These are phyloP conservation scores for Synanthedon tipuliformis DNA, from an alignment of 2,888 invertebrate species.

Conservation along the genomic window DNA sequence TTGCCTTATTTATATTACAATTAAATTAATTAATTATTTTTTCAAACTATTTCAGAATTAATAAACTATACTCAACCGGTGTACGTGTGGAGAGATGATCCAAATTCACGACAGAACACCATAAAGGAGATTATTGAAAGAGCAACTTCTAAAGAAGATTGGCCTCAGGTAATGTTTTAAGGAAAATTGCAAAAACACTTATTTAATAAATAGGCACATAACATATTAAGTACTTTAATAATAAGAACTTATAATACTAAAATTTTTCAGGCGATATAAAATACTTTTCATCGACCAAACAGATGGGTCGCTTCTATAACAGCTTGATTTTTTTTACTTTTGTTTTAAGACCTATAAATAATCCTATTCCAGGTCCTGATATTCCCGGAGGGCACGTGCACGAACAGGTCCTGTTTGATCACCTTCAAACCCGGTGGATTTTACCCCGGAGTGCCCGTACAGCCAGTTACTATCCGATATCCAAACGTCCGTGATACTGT, in stretches of 20 bases:
- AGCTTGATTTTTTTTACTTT: too few species aligned
- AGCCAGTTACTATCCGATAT: conserved; percentile 92
- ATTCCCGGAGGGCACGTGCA: conserved; percentile 97
- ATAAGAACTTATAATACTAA: too few species aligned
- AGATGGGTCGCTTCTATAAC: background rate
- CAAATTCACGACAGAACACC: conserved; percentile 90
- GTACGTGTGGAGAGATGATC: conserved; percentile 93
- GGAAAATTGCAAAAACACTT: background rate
- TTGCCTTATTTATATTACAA: too few species aligned
- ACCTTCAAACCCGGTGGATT: conserved; percentile 94
- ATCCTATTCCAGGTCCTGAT: conserved; percentile 78
- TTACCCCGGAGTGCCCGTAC: conserved; percentile 94
- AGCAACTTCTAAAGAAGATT: conserved; percentile 84
- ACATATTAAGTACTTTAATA: too few species aligned
- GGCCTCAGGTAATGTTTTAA: conserved; percentile 80
- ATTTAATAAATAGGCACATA: too few species aligned
- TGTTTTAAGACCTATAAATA: too few species aligned
- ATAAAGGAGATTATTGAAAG: conserved; percentile 89
- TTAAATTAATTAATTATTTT: too few species aligned
- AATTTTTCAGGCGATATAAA: too few species aligned
- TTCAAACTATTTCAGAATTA: conserved; percentile 73
- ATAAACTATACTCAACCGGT: conserved; percentile 96
- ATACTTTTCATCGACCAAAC: too few species aligned
- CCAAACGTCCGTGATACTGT: conserved; percentile 90
- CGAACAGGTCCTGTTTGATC: conserved; percentile 90